Conservation (phyloP, 2,797 vertebrate species). For the Pantherophis alleghaniensis region DNA sequence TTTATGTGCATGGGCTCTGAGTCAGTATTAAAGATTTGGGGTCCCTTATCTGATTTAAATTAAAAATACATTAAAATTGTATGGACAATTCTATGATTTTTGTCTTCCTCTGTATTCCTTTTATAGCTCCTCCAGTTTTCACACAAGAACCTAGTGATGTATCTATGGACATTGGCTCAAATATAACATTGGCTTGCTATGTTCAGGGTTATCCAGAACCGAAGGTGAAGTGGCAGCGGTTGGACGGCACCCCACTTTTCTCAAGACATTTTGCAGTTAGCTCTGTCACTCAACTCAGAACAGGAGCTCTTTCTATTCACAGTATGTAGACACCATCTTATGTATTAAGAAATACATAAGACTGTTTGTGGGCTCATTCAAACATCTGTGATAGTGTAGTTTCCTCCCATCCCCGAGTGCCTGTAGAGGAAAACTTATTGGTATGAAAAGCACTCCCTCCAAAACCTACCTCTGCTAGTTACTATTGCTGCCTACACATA, state of each 20-base stretch:
- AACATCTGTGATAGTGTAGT: background rate
- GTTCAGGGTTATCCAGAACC: conserved; percentile 87
- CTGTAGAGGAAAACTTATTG: background rate
- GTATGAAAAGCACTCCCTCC: background rate
- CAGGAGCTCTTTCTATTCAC: conserved; percentile 80
- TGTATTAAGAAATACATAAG: background rate
- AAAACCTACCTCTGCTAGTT: background rate
- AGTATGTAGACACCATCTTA: conserved; percentile 75
- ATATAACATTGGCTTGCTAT: conserved; percentile 81
- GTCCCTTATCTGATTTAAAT: fast-evolving
- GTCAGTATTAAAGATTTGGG: background rate
- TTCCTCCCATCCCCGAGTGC: background rate
- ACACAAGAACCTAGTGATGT: conserved; percentile 79
- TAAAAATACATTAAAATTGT: background rate
- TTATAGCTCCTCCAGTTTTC: conserved; percentile 85
- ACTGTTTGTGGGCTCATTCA: background rate
- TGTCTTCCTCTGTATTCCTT: background rate
- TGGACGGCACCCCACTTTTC: conserved; percentile 76
- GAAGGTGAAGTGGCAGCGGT: conserved; percentile 83
- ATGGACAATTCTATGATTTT: background rate
- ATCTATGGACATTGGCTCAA: conserved; percentile 83
- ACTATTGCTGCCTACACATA: background rate
- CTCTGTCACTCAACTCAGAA: conserved; percentile 75
- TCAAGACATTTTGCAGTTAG: conserved; percentile 73
- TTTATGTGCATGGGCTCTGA: background rate